Evolutionary conservation across 1,140 invertebrate genomes (phyloP), one percentile per base, ranked within the genome.

Genomic region (Popillia japonica): DNA sequence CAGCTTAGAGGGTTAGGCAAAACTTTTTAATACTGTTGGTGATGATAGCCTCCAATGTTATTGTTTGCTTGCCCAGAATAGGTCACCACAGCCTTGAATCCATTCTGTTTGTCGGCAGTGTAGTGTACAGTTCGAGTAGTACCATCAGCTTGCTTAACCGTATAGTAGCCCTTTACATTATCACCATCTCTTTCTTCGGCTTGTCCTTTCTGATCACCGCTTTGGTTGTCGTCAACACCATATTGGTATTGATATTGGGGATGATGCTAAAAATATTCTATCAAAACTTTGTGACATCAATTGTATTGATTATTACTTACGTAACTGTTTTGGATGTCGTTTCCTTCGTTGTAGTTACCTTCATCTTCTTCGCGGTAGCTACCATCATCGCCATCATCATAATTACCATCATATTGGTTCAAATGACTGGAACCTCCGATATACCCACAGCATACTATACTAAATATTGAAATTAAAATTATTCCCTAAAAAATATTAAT

Each of bases 161-260:
- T 79, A 61, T 79, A 80, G 40, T 80, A 61, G 4, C 78, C 80
- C 14, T 78, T 75, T 7, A 80, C 74, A 0, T 34, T 74, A 64
- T 80, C 78, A 9, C 80, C 80, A 44, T 73, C 44, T 76, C 77
- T 77, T 72, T 78, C 76, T 75, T 79, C 78, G 68, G 68, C 72
- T 59, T 80, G 79, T 20, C 55, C 64, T 64, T 92, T 92, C 75
- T 90, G 89, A 83, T 92, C 91, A 80, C 93, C 91, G 42, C 90
- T 94, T 85, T 91, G 89, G 55, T 90, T 89, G 84, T 94, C 93
- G 79, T 91, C 88, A 17, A 94, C 91, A 11, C 90, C 90, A 83
- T 94, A 94, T 81, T 91, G 91, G 82, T 92, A 93, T 79, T 89
- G 88, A 85, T 94, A 94, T 20, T 42, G 34, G n/a, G 72, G 23